These are phyloP conservation scores for Dasyprocta punctata DNA, from an alignment of 2,113 vertebrate species.

Conservation along the genomic window DNA sequence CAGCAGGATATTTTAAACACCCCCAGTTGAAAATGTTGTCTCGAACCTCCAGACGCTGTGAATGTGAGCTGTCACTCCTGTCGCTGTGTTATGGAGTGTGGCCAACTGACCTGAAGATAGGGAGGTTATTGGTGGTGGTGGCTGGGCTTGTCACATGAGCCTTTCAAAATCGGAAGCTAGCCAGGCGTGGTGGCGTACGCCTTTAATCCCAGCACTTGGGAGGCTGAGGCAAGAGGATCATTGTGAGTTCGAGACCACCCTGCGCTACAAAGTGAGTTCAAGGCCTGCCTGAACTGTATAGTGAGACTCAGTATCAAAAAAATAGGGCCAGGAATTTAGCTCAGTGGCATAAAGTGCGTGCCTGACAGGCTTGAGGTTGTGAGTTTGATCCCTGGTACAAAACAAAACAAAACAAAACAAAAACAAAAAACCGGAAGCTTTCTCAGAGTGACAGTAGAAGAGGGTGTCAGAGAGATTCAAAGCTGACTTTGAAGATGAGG, in stretches of 20 bases:
- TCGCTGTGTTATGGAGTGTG: background rate
- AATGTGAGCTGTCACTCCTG: background rate
- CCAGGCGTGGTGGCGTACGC: too few species aligned
- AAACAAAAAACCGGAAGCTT: background rate
- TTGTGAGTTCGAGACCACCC: too few species aligned
- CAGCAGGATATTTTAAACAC: background rate
- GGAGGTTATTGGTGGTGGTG: background rate
- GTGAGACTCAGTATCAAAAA: too few species aligned
- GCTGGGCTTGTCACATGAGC: background rate
- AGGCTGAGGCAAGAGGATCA: too few species aligned
- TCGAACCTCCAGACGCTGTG: background rate
- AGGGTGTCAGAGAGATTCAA: background rate
- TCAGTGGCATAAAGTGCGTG: too few species aligned
- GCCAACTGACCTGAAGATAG: background rate
- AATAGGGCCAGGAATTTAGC: too few species aligned
- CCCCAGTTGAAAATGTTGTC: background rate
- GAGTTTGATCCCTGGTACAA: too few species aligned
- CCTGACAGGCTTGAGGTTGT: too few species aligned
- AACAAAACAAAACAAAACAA: too few species aligned
- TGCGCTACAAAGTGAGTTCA: too few species aligned
- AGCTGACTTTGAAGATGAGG: background rate
- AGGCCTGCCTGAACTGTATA: too few species aligned
- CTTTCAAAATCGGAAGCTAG: background rate
- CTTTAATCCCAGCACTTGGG: too few species aligned
- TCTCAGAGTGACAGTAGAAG: background rate